Evolutionary conservation across 2,888 invertebrate species (phyloP), one percentile per base, ranked within the genome.

Genomic region (Cephus pulcher): DNA sequence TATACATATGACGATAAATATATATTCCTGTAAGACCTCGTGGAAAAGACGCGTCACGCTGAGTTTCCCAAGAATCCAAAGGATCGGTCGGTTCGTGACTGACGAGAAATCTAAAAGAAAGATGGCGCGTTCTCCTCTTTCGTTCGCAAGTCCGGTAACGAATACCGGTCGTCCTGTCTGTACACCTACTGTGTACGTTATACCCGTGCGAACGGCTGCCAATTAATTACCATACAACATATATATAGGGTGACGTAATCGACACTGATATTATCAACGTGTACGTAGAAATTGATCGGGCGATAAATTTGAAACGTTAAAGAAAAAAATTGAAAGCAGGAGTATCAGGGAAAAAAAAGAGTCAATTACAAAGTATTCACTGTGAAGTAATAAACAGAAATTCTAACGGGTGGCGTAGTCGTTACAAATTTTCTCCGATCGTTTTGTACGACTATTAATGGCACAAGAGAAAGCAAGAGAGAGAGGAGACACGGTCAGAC

Each of bases 401-500:
- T 23, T 23, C 73, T 56, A 69, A 56, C 69, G 75, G 56, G 56
- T 30, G n/a, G 75, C 33, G 23, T 69, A 69, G 68, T 75, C 12
- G 76, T 37, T n/a, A 76, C 40, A 15, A 40, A 40, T 15, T 40
- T 15, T 15, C 0, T 1, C 1, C 6, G 6, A 40, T 40, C 23
- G 23, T 23, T 56, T 56, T 23, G 9, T 56, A 9, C 23, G 23
- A 9, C 23, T 56, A 56, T 56, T 56, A 15, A 56, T 56, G 23
- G 23, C 23, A 56, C 23, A 2, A 34, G 34, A 75, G 70, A 69
- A 33, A 70, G 75, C 75, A 56, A 68, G 77, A 33, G 73, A 69
- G 68, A 79, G 78, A 74, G 74, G 78, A 68, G 70, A 69, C 15
- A 32, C 74, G 75, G 37, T 34, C 69, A 30, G n/a, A 33, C 74